phyloP scores from a whole-genome alignment of 2,113 vertebrate genomes.

The Acrocephalus arundinaceus region DNA sequence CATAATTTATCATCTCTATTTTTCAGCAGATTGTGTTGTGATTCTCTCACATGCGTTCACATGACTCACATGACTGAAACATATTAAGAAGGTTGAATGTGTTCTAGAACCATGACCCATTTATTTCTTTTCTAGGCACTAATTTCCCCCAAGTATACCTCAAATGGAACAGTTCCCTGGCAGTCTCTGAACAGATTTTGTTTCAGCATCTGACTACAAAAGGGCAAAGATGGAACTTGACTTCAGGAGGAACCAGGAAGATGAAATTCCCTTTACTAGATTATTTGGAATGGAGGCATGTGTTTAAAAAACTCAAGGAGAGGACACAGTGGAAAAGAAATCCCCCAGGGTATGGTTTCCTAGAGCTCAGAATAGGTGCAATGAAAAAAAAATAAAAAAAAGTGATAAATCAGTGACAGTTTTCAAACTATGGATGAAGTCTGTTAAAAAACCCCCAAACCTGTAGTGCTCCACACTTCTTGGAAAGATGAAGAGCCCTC shows the following conservation, averaged over 20 bases:
- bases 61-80: not conserved
- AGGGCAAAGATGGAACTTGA: not conserved
- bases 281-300: not conserved
- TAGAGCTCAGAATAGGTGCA: not conserved
- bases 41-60: not conserved
- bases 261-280: not conserved
- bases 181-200: not conserved
- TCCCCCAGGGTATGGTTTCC: not conserved
- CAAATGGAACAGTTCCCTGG: not conserved
- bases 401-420: not conserved
- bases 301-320: not conserved
- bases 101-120: not conserved
- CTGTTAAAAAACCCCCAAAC: not conserved
- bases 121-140: not conserved
- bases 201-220: not conserved
- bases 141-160: not conserved
- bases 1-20: not conserved
- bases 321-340: not conserved
- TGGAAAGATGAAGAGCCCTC: not conserved
- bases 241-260: not conserved
- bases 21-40: not conserved
- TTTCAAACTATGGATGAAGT: not conserved
- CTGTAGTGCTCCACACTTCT: not conserved
- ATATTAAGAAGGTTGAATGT: not conserved
- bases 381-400: not conserved